A percentile compares a stretch with the other conserved stretches of the same genome.
Evolutionary conservation across 2,797 vertebrate species (phyloP).

Genomic region (Otus scops): DNA sequence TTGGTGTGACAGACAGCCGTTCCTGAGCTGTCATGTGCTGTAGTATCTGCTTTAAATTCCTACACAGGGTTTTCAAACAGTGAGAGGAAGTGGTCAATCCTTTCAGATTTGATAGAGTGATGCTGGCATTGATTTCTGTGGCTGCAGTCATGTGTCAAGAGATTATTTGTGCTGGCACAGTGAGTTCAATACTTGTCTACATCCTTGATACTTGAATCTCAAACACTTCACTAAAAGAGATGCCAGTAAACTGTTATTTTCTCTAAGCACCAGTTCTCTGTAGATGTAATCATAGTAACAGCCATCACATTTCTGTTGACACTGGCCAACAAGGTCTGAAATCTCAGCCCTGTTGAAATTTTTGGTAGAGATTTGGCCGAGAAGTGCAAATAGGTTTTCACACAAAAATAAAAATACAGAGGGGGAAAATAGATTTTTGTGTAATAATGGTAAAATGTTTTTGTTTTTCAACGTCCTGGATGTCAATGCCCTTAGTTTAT

Average conservation of each 20-base stretch:
- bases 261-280: not conserved
- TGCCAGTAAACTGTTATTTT: not conserved
- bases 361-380: not conserved
- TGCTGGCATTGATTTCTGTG: not conserved
- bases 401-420: not conserved
- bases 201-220: not conserved
- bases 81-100: not conserved
- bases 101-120: not conserved
- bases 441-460: not conserved
- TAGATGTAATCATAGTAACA: not conserved
- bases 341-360: not conserved
- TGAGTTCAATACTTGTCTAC: not conserved
- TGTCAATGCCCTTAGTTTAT: not conserved
- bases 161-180: not conserved
- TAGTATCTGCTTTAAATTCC: not conserved
- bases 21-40: not conserved
- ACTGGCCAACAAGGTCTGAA: not conserved
- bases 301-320: not conserved
- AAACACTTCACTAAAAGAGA: not conserved
- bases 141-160: not conserved
- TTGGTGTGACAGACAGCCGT: not conserved
- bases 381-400: not conserved
- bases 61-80: not conserved
- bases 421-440: not conserved
- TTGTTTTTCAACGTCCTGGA: not conserved